Conservation (phyloP, 2,113 vertebrate genomes). For the Chiloscyllium plagiosum region DNA sequence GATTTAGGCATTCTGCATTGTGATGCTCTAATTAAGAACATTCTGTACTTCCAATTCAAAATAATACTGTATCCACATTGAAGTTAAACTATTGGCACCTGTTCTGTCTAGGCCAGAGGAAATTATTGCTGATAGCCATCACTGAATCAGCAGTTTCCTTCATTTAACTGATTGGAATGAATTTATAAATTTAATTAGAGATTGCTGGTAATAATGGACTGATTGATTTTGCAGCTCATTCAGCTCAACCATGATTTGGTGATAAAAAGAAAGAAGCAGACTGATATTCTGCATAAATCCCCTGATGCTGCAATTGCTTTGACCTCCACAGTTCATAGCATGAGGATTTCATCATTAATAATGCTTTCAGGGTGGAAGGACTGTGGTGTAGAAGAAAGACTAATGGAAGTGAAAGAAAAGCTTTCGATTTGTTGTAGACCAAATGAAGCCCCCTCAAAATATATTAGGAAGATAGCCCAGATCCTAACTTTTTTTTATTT, state of each 20-base stretch:
- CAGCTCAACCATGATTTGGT: neutral
- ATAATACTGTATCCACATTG: neutral
- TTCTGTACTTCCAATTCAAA: neutral
- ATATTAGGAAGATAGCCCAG: no score
- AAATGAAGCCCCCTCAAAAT: no score
- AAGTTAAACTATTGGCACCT: slow-evolving; percentile 6
- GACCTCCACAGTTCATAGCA: neutral
- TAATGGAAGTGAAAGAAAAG: neutral
- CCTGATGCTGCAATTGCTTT: neutral
- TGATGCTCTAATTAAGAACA: neutral
- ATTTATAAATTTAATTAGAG: slow-evolving; percentile 14
- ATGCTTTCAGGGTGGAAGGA: neutral
- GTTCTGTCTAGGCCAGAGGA: slow-evolving; percentile 24
- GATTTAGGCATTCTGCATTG: neutral
- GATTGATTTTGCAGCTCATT: neutral
- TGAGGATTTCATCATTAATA: neutral
- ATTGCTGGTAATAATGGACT: slow-evolving; percentile 12
- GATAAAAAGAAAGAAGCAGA: neutral
- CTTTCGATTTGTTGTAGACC: neutral
- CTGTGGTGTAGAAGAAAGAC: neutral
- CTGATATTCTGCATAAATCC: slow-evolving; percentile 7
- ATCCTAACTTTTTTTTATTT: no score
- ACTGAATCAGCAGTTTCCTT: slow-evolving; percentile 25
- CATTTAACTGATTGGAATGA: slow-evolving; percentile 23
- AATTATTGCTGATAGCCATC: slow-evolving; percentile 4